Conservation (phyloP, 2,113 vertebrate species). For the Dicrurus megarhynchus region DNA sequence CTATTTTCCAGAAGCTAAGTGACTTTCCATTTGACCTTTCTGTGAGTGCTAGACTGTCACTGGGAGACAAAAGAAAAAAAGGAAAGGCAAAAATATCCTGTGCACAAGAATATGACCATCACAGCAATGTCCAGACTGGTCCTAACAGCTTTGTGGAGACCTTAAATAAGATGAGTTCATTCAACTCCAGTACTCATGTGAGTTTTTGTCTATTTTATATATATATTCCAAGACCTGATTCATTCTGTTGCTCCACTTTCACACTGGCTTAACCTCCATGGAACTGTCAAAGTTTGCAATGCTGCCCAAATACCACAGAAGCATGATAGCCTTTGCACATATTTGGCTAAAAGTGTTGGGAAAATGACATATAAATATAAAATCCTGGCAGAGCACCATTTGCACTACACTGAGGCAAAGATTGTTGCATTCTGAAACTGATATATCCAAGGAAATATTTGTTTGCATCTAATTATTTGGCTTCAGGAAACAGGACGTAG, state of each 20-base stretch:
- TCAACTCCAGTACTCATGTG: neutral
- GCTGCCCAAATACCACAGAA: neutral
- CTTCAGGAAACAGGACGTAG: neutral
- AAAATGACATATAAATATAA: neutral
- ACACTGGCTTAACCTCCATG: neutral
- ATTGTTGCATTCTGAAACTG: neutral
- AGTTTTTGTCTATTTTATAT: neutral
- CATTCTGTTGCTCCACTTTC: neutral
- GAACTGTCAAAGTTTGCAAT: neutral
- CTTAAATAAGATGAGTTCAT: neutral
- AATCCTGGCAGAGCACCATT: neutral
- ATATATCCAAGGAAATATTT: neutral
- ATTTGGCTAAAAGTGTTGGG: neutral
- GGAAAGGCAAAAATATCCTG: neutral
- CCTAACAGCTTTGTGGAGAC: neutral
- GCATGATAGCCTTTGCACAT: neutral
- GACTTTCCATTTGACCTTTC: neutral
- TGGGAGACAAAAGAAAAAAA: neutral
- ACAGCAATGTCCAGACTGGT: rapidly evolving
- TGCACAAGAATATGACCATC: neutral
- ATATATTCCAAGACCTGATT: neutral
- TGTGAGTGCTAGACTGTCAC: neutral
- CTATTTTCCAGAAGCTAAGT: neutral
- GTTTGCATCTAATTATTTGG: neutral
- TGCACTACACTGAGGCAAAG: neutral